phyloP scores from a whole-genome alignment of 92 coral and sea anemone species.

The Palythoa caribaeorum region DNA sequence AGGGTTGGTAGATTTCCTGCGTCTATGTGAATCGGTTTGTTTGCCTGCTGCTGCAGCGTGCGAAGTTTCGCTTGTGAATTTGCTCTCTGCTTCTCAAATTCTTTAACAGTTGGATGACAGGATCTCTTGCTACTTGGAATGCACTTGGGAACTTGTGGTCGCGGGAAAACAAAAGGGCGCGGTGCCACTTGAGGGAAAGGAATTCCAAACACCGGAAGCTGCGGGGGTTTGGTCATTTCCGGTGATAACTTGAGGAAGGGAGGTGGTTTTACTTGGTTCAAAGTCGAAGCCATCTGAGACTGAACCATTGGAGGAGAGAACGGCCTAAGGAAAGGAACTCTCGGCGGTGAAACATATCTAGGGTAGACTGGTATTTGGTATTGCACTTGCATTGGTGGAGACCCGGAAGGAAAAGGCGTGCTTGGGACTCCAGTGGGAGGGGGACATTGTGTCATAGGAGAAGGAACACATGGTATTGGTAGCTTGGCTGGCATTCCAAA shows the following conservation, averaged over 20 bases:
- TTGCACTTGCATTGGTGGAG: not conserved
- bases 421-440: constrained; percentile 29
- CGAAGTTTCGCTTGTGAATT: constrained; percentile 35
- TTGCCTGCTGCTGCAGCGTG: not conserved
- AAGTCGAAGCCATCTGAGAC: not conserved
- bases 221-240: not conserved
- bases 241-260: constrained; percentile 43
- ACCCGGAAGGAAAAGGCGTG: constrained; percentile 6
- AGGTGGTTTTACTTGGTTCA: constrained; percentile 30
- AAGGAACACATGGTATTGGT: constrained; percentile 58
- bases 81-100: constrained; percentile 35
- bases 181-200: constrained; percentile 15
- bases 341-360: not conserved
- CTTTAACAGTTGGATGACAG: constrained; percentile 38
- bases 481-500: constrained; percentile 14
- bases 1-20: not conserved
- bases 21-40: not conserved
- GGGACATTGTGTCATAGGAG: constrained; percentile 36
- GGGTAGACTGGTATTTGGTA: constrained; percentile 13
- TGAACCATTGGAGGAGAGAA: not conserved
- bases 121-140: constrained; percentile 44
- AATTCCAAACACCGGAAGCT: not conserved
- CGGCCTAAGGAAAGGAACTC: not conserved
- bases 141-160: constrained; percentile 37
- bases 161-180: constrained; percentile 30